phyloP scores from a whole-genome alignment of 1,140 invertebrate species.

The Panulirus ornatus region DNA sequence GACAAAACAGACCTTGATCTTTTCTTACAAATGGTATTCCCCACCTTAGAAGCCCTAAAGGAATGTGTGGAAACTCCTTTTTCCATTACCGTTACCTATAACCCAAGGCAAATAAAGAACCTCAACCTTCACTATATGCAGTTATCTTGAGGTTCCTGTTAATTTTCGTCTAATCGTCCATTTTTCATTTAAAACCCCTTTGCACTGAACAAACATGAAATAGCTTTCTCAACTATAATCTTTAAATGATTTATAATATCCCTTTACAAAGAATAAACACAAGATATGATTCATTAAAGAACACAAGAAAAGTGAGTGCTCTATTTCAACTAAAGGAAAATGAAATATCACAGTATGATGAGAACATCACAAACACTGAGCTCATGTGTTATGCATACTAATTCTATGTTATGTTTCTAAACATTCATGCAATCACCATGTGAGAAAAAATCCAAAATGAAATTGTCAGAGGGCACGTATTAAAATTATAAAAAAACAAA shows the following conservation, averaged over 20 bases:
- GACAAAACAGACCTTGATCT: background rate
- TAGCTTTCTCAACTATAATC: too few relatives aligned
- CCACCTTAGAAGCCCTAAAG: background rate
- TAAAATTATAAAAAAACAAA: slow-evolving; percentile 10
- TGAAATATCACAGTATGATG: slow-evolving; percentile 51
- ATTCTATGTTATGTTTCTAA: background rate
- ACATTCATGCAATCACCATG: slow-evolving; percentile 3
- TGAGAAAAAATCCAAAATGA: slow-evolving; percentile 1
- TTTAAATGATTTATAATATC: too few relatives aligned
- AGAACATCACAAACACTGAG: slow-evolving; percentile 53
- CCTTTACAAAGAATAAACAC: too few relatives aligned
- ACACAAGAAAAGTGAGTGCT: slow-evolving; percentile 33
- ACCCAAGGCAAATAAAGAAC: background rate
- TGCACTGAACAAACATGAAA: background rate
- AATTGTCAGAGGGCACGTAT: background rate
- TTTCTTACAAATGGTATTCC: background rate
- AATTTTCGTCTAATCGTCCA: background rate
- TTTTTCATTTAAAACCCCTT: background rate
- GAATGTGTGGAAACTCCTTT: background rate
- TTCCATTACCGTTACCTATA: background rate
- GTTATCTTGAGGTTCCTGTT: background rate
- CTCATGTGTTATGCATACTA: slow-evolving; percentile 39
- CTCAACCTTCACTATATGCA: background rate
- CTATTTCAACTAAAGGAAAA: slow-evolving; percentile 25
- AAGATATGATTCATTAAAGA: background rate